A percentile compares a stretch with the other conserved stretches of the same genome.
phyloP scores from a whole-genome alignment of 35 echinoderm and acorn worm genomes.

The Apostichopus californicus region DNA sequence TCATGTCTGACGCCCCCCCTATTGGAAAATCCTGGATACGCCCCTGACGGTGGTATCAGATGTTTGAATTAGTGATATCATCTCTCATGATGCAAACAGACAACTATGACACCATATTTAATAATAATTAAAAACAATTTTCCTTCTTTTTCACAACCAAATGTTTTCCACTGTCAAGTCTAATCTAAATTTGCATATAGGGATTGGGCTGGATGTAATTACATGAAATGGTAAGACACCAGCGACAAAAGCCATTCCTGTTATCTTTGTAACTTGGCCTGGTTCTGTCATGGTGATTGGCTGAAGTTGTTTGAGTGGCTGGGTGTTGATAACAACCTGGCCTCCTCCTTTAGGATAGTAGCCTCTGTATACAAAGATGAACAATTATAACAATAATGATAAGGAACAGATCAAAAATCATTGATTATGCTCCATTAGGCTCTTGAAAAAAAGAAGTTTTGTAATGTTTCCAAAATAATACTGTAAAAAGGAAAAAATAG shows the following conservation, averaged over 20 bases:
- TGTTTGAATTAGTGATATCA: too few relatives aligned
- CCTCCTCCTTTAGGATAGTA: conserved; percentile 95
- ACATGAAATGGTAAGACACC: conserved; percentile 85
- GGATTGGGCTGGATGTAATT: background rate
- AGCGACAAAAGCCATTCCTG: conserved; percentile 86
- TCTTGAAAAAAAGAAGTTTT: too few relatives aligned
- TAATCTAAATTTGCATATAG: background rate
- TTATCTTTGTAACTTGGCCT: conserved; percentile 63
- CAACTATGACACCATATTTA: too few relatives aligned
- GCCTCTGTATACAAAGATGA: conserved; percentile 55
- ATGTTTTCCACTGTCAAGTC: background rate
- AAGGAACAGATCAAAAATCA: too few relatives aligned
- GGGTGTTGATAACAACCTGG: conserved; percentile 61
- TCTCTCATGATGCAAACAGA: too few relatives aligned
- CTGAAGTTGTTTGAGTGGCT: conserved; percentile 59
- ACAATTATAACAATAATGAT: background rate
- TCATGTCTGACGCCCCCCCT: too few relatives aligned
- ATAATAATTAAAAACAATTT: background rate
- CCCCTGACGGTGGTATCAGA: too few relatives aligned
- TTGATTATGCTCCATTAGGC: too few relatives aligned
- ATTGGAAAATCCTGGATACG: too few relatives aligned
- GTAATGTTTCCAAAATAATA: too few relatives aligned
- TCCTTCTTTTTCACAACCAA: background rate
- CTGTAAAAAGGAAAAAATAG: too few relatives aligned
- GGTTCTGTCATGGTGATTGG: conserved; percentile 69